Base-by-base conservation (phyloP, 2,888 invertebrate genomes). In the Marasmarcha lunaedactyla region DNA sequence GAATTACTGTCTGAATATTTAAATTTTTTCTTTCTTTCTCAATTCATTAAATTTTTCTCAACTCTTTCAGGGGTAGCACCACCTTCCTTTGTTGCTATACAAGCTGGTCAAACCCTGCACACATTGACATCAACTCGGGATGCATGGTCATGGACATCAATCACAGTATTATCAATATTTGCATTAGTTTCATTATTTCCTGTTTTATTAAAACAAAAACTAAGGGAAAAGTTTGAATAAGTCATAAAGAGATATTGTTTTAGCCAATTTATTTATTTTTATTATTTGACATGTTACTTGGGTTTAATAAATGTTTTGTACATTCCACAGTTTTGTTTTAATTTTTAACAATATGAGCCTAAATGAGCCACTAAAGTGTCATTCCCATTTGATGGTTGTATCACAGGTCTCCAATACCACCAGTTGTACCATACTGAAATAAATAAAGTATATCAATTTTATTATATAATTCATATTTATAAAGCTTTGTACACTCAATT, bases 1-100 rank as follows among this genome's bases (percentile, higher is more conserved):
- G n/a, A n/a, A n/a, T n/a, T n/a, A n/a, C n/a, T n/a, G n/a, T n/a
- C n/a, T n/a, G n/a, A n/a, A n/a, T n/a, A n/a, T n/a, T n/a, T n/a
- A n/a, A n/a, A n/a, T 6, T 25, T 25, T 9, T 25, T 6, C 9
- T 25, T 25, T 25, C 5, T 25, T 25, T 6, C 25, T 6, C 25
- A 25, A 25, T 6, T 30, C 30, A 30, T 30, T 25, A 30, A 30
- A 9, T 30, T 7, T 11, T 25, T 39, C 4, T 34, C 4, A 15
- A 39, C 34, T 34, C 36, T 69, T 74, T n/a, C 59, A 89, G 94
- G 97, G 48, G 97, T 97, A 9, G 97, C 95, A 0, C 98, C 98
- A 35, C 98, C 98, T 2, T 97, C 98, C 1, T 94, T 99, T 68
- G 90, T 99, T 15, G 97, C 97, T 9, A 97, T 99, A 54, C 97